Percentiles rank a stretch among this genome's conserved stretches.
Evolutionary conservation across 2,797 vertebrate species (phyloP).

Genomic region (Enoplosus armatus): DNA sequence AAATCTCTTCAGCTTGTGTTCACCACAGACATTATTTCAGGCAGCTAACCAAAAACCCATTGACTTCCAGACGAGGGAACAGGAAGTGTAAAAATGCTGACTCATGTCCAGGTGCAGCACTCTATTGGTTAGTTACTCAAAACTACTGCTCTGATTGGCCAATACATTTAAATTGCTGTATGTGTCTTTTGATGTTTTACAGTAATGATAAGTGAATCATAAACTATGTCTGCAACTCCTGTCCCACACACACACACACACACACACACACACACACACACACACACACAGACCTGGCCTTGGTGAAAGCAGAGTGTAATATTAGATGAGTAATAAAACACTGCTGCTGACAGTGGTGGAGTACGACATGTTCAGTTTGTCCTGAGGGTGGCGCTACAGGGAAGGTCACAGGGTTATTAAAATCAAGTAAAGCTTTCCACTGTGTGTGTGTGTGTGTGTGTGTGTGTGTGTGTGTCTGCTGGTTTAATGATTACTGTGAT

Average conservation of each 20-base stretch:
- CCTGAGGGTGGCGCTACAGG: not conserved
- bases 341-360: not conserved
- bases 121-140: not conserved
- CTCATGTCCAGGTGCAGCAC: no score
- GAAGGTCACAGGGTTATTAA: not conserved
- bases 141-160: not conserved
- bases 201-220: not conserved
- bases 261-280: constrained; percentile 11
- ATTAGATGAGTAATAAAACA: not conserved
- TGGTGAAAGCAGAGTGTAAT: no score
- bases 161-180: not conserved
- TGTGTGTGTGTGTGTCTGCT: not conserved
- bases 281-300: not conserved
- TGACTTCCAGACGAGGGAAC: no score
- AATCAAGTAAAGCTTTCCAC: not conserved
- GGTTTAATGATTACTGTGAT: constrained; percentile 50
- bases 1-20: no score
- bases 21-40: no score
- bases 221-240: not conserved
- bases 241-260: constrained; percentile 5
- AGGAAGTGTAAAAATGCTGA: no score
- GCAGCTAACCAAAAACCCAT: no score
- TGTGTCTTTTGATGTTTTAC: not conserved
- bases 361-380: not conserved
- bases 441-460: not conserved